phyloP scores from a whole-genome alignment of 2,888 invertebrate species.

The Hymenopus coronatus region DNA sequence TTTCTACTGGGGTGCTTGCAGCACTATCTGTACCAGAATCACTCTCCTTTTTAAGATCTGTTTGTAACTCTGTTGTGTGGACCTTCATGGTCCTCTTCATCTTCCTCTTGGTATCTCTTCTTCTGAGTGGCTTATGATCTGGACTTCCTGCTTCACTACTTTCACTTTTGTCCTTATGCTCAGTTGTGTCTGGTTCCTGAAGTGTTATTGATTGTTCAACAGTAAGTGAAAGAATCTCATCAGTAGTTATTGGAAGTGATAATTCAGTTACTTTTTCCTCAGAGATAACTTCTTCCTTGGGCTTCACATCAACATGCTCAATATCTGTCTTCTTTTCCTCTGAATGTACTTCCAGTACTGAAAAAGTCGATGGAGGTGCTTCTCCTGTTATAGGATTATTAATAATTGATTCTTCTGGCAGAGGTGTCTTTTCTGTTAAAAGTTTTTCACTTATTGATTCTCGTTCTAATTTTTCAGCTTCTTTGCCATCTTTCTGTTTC shows the following conservation, averaged over 20 bases:
- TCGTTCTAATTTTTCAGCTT: not conserved
- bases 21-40: not conserved
- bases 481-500: not conserved
- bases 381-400: too few relatives aligned
- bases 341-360: not conserved
- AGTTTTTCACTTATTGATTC: not conserved
- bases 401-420: too few relatives aligned
- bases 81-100: not conserved
- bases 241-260: not conserved
- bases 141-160: not conserved
- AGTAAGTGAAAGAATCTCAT: not conserved
- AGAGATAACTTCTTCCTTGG: not conserved
- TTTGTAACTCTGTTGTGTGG: not conserved
- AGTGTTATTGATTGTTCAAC: not conserved
- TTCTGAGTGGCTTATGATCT: conserved; percentile 13
- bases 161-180: not conserved
- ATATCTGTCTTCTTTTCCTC: not conserved
- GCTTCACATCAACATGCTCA: not conserved
- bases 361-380: too few relatives aligned
- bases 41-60: not conserved
- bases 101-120: conserved; percentile 31
- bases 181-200: not conserved
- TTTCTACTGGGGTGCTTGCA: not conserved
- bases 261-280: not conserved
- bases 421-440: not conserved